phyloP scores from a whole-genome alignment of 2,113 vertebrate genomes.

The Azemiops feae region DNA sequence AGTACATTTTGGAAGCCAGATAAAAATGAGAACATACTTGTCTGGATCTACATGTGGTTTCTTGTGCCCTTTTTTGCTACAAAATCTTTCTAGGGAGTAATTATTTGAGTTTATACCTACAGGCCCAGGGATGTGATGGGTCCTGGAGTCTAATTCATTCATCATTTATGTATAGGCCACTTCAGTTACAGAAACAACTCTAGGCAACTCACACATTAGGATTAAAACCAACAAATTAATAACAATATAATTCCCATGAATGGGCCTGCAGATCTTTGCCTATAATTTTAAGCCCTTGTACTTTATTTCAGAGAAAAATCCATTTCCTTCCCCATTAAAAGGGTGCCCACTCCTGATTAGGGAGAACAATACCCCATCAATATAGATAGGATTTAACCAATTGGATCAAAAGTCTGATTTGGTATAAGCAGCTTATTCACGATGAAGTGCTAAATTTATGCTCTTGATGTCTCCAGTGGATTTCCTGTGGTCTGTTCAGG shows the following conservation, averaged over 20 bases:
- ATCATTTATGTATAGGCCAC: background rate
- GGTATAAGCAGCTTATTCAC: background rate
- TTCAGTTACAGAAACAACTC: background rate
- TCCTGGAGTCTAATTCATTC: background rate
- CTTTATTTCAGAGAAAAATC: background rate
- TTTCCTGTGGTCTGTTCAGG: background rate
- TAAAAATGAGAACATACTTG: constrained; percentile 59
- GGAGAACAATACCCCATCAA: background rate
- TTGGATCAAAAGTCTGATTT: background rate
- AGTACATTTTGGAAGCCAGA: constrained; percentile 49
- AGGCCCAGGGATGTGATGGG: background rate
- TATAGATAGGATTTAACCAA: background rate
- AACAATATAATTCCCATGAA: background rate
- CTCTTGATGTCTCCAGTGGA: background rate
- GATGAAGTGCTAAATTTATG: background rate
- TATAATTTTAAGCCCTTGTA: background rate
- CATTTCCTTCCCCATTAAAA: background rate
- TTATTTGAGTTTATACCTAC: background rate
- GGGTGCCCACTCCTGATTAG: background rate
- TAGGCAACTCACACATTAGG: background rate
- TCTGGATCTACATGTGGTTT: background rate
- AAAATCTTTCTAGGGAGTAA: background rate
- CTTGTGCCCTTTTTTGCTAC: background rate
- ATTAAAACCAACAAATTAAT: background rate
- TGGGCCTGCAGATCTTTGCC: background rate